Evolutionary conservation across 1,140 invertebrate genomes (phyloP), one percentile per base, ranked within the genome.

Genomic region (Trichonephila clavata): DNA sequence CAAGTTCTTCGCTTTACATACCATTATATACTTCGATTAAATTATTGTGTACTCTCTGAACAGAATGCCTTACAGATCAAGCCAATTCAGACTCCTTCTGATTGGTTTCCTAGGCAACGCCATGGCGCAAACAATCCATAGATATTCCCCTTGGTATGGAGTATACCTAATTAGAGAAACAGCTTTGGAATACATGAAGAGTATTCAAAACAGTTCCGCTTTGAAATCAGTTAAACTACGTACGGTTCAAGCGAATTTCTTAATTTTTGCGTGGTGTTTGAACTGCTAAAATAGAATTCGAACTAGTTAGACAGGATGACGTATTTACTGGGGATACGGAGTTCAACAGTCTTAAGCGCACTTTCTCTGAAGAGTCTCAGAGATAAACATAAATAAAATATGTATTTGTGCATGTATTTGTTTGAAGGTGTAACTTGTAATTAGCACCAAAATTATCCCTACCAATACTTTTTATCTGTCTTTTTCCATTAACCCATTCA

Each of bases 151-250:
- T 32, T 86, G 50, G 21, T 2, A 20, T 24, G n/a, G 24, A 59
- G n/a, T 61, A 60, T 60, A 32, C 10, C 84, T 86, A 86, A 86
- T 86, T 86, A 63, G 14, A 86, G 59, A 86, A 63, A 86, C 24
- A 39, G 59, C 27, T 7, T 86, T 18, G 27, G 8, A 16, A 20
- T 57, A 10, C 24, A 86, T 20, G 57, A 7, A 65, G n/a, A 14
- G 21, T 32, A 59, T 86, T 86, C 24, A 86, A n/a, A 59, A 57
- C n/a, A 61, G 50, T 18, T 1, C 18, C 14, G 83, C 14, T 32
- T 57, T 59, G 16, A 86, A 59, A 59, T 59, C 10, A 20, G 24
- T 20, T 61, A 21, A 6, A 59, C 27, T 24, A 65, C 10, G 50
- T 13, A 50, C 6, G 6, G 7, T 65, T 24, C 24, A 65, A 65